Conservation (phyloP, 2,888 invertebrate genomes). For the Auanema freiburgensis region DNA sequence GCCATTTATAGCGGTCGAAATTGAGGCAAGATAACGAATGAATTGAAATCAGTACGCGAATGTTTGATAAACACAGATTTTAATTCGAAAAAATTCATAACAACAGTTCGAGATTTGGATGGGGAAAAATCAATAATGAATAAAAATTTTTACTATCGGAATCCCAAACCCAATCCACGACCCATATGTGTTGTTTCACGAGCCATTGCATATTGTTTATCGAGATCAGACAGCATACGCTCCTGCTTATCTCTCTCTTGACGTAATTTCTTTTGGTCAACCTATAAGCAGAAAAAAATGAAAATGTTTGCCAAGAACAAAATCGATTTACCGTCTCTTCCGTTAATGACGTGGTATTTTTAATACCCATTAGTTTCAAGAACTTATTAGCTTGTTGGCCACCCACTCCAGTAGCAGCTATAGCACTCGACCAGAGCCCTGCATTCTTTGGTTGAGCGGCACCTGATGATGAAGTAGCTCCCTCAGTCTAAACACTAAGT, state of each 20-base stretch:
- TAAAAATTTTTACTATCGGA: slow-evolving; percentile 17
- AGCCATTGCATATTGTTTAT: slow-evolving; percentile 41
- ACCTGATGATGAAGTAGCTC: too few relatives aligned
- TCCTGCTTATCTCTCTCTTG: slow-evolving; percentile 34
- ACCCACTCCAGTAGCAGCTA: slow-evolving; percentile 42
- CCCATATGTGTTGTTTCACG: slow-evolving; percentile 42
- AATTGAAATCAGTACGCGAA: too few relatives aligned
- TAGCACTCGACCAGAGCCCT: slow-evolving; percentile 42
- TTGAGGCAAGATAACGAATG: too few relatives aligned
- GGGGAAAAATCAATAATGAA: slow-evolving; percentile 2
- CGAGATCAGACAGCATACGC: slow-evolving; percentile 37
- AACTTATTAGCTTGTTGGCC: slow-evolving; percentile 41
- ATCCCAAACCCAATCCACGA: slow-evolving; percentile 42
- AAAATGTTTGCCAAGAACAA: not conserved
- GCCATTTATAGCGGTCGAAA: too few relatives aligned
- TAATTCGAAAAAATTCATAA: too few relatives aligned
- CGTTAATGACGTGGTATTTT: slow-evolving; percentile 10
- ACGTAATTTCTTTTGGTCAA: slow-evolving; percentile 16
- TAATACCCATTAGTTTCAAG: slow-evolving; percentile 29
- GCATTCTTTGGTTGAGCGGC: slow-evolving; percentile 24
- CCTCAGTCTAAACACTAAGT: too few relatives aligned
- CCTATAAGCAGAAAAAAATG: slow-evolving; percentile 10
- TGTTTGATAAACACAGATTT: too few relatives aligned
- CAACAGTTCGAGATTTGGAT: not conserved
- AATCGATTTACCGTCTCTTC: not conserved